phyloP scores from a whole-genome alignment of 2,888 invertebrate species.

The Netelia melanura region DNA sequence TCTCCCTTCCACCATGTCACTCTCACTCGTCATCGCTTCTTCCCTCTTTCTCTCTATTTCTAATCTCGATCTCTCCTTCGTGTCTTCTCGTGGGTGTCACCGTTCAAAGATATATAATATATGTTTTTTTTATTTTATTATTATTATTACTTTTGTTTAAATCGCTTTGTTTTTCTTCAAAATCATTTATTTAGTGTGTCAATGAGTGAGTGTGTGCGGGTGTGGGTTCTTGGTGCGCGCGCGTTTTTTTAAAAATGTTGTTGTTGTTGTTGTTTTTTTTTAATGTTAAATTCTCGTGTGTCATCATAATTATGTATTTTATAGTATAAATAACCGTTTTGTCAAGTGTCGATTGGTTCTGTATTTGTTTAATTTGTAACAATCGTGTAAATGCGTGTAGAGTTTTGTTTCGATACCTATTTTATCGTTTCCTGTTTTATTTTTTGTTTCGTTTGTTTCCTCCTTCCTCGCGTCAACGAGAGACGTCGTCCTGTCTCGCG shows the following conservation, averaged over 20 bases:
- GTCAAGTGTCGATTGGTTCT: constrained; percentile 65
- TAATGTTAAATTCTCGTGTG: constrained; percentile 47
- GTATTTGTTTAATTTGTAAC: constrained; percentile 66
- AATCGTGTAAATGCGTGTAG: constrained; percentile 53
- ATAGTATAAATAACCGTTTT: constrained; percentile 67
- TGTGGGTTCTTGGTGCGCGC: constrained; percentile 70
- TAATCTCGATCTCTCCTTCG: constrained; percentile 33
- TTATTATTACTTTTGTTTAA: constrained; percentile 6
- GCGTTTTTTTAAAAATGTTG: constrained; percentile 63
- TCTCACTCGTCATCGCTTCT: constrained; percentile 8
- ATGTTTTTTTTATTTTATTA: background rate
- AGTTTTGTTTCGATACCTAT: constrained; percentile 26
- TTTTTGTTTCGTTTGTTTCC: background rate
- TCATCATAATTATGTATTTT: constrained; percentile 62
- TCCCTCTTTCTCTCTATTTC: constrained; percentile 16
- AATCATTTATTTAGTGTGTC: constrained; percentile 59
- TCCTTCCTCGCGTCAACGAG: constrained; percentile 24
- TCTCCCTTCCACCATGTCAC: constrained; percentile 18
- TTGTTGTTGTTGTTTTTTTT: constrained; percentile 2
- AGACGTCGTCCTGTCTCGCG: constrained; percentile 41
- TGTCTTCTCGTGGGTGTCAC: constrained; percentile 58
- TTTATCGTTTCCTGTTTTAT: background rate
- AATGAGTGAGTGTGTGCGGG: constrained; percentile 73
- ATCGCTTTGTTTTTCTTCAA: constrained; percentile 16
- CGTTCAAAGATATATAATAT: constrained; percentile 55